phyloP scores from a whole-genome alignment of 2,888 invertebrate species.

The Phyllotreta cruciferae region DNA sequence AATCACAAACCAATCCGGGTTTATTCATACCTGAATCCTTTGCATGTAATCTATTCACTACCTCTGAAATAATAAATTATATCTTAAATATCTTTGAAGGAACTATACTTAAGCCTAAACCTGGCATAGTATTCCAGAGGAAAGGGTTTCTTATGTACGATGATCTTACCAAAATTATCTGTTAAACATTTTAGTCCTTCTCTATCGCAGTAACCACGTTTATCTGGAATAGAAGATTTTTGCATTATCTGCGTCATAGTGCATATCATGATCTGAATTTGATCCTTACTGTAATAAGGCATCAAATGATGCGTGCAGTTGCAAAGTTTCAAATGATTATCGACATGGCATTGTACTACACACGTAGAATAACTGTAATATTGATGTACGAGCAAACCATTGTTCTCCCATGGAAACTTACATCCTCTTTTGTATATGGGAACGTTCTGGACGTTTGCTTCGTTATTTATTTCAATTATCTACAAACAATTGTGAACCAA shows the following conservation, averaged over 20 bases:
- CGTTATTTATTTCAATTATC: slow-evolving; percentile 69
- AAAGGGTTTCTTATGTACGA: background rate
- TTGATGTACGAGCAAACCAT: slow-evolving; percentile 59
- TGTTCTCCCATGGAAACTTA: slow-evolving; percentile 64
- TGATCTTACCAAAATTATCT: slow-evolving; percentile 58
- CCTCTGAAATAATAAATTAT: slow-evolving; percentile 51
- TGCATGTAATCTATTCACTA: slow-evolving; percentile 59
- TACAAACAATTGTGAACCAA: slow-evolving; percentile 47
- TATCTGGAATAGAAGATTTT: slow-evolving; percentile 57
- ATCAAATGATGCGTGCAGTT: slow-evolving; percentile 71
- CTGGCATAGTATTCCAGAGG: too few species aligned
- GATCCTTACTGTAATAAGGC: slow-evolving; percentile 63
- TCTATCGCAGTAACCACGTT: slow-evolving; percentile 62
- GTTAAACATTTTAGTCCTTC: slow-evolving; percentile 66
- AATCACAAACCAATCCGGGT: slow-evolving; percentile 63
- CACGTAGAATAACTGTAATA: slow-evolving; percentile 69
- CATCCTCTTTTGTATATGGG: slow-evolving; percentile 64
- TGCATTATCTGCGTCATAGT: background rate
- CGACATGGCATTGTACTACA: slow-evolving; percentile 66
- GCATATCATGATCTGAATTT: slow-evolving; percentile 1
- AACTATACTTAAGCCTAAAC: too few species aligned
- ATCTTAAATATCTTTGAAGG: background rate
- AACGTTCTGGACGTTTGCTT: slow-evolving; percentile 63
- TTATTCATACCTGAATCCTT: slow-evolving; percentile 54
- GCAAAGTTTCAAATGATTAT: slow-evolving; percentile 63